Percentiles rank a stretch among this genome's conserved stretches.
Conservation (phyloP, 2,888 invertebrate species). For the Drosophila paramelanica region DNA sequence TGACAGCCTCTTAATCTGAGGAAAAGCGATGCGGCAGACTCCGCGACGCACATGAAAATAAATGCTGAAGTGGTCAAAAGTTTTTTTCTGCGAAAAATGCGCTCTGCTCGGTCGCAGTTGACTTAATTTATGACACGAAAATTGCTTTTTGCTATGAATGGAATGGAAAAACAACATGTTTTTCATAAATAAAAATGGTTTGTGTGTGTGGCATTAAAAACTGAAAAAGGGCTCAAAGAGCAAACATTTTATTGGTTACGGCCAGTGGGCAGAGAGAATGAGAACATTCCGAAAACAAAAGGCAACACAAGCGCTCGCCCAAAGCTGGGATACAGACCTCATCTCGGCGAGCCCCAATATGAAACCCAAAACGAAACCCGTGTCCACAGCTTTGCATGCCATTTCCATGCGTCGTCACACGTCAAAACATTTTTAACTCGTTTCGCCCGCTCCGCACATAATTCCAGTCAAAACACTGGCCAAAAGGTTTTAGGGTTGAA, state of each 20-base stretch:
- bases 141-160: constrained; percentile 27
- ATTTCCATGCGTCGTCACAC: constrained; percentile 55
- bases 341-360: background rate
- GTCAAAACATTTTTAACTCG: constrained; percentile 56
- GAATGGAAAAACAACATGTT: constrained; percentile 7
- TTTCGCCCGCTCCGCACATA: constrained; percentile 24
- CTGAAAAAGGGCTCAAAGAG: constrained; percentile 16
- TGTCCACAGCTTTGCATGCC: constrained; percentile 37
- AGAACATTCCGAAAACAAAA: constrained; percentile 6
- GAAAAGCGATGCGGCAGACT: constrained; percentile 4
- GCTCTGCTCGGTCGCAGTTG: constrained; percentile 44
- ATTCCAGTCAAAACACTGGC: constrained; percentile 18
- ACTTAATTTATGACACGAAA: constrained; percentile 57
- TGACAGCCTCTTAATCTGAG: constrained; percentile 27
- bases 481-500: background rate
- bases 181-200: constrained; percentile 16
- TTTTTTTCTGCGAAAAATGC: background rate
- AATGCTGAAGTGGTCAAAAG: constrained; percentile 11
- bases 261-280: constrained; percentile 49
- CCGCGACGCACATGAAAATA: constrained; percentile 5
- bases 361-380: constrained; percentile 23
- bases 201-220: constrained; percentile 1
- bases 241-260: constrained; percentile 56
- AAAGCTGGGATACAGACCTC: background rate
- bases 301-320: constrained; percentile 14